phyloP scores from a whole-genome alignment of 2,113 vertebrate genomes.

The Lates calcarifer region DNA sequence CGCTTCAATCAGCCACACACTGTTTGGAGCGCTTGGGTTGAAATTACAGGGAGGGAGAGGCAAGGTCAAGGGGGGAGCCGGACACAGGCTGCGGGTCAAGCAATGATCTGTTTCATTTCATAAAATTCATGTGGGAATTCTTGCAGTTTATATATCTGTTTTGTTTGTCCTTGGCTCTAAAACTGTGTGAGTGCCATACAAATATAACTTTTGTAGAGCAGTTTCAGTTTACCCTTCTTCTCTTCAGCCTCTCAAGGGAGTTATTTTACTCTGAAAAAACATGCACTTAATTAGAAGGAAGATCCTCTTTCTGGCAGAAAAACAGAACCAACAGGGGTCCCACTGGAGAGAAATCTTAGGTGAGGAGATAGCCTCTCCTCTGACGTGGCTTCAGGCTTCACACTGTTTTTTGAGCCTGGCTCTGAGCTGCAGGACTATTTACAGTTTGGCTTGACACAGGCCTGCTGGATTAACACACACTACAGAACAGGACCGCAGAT shows the following conservation, averaged over 20 bases:
- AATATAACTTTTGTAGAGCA: slow-evolving; percentile 62
- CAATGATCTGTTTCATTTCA: slow-evolving; percentile 53
- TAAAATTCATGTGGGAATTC: slow-evolving; percentile 59
- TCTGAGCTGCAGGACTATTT: slow-evolving; percentile 71
- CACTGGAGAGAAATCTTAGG: slow-evolving; percentile 10
- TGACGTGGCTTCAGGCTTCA: slow-evolving; percentile 61
- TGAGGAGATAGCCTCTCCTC: slow-evolving; percentile 34
- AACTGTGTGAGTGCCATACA: slow-evolving; percentile 12
- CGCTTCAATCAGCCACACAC: slow-evolving; percentile 56
- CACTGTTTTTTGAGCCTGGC: slow-evolving; percentile 52
- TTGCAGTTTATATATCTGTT: slow-evolving; percentile 40
- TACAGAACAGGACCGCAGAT: slow-evolving; percentile 68
- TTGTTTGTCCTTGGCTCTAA: slow-evolving; percentile 41
- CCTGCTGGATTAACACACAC: slow-evolving; percentile 76
- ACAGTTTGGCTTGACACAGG: slow-evolving; percentile 75
- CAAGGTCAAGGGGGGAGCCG: slow-evolving; percentile 54
- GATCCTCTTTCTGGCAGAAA: slow-evolving; percentile 33
- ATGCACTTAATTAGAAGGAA: slow-evolving; percentile 61
- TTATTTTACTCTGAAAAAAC: slow-evolving; percentile 46
- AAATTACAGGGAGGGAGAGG: slow-evolving; percentile 71
- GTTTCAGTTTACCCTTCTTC: slow-evolving; percentile 44
- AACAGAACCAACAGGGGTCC: slow-evolving; percentile 37
- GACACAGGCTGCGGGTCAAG: slow-evolving; percentile 60
- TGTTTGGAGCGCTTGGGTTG: slow-evolving; percentile 40
- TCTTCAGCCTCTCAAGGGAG: slow-evolving; percentile 27